A percentile compares a stretch with the other conserved stretches of the same genome.
Evolutionary conservation across 2,888 invertebrate genomes (phyloP).

Genomic region (Agrypnus murinus): DNA sequence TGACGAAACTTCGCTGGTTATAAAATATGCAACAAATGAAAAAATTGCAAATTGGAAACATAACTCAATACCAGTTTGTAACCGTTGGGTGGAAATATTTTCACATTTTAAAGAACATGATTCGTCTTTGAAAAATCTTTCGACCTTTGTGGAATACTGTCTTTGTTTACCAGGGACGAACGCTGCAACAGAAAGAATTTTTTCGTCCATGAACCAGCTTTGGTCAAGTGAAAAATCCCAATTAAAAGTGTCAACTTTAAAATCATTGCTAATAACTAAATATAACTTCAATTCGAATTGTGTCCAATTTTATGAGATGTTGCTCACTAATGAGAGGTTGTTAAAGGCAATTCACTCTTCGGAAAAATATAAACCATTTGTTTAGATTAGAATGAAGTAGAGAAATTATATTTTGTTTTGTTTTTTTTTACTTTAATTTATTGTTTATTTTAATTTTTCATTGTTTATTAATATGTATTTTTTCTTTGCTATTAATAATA

Average conservation of each 20-base stretch:
- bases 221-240: constrained; percentile 11
- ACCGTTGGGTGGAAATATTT: neutral
- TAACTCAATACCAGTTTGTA: neutral
- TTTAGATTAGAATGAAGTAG: too few species aligned
- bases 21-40: neutral
- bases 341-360: too few species aligned
- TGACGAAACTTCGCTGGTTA: neutral
- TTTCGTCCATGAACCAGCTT: neutral
- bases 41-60: neutral
- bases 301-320: neutral
- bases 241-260: constrained; percentile 9
- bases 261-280: constrained; percentile 1
- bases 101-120: neutral
- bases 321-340: too few species aligned
- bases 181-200: neutral
- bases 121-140: neutral
- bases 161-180: constrained; percentile 17
- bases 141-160: neutral
- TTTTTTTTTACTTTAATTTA: too few species aligned
- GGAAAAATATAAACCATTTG: too few species aligned
- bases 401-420: too few species aligned
- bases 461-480: too few species aligned
- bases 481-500: too few species aligned
- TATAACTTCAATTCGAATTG: neutral
- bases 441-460: too few species aligned